Evolutionary conservation across 1,140 invertebrate genomes (phyloP).

Genomic region (Rhyacophila brunnea): DNA sequence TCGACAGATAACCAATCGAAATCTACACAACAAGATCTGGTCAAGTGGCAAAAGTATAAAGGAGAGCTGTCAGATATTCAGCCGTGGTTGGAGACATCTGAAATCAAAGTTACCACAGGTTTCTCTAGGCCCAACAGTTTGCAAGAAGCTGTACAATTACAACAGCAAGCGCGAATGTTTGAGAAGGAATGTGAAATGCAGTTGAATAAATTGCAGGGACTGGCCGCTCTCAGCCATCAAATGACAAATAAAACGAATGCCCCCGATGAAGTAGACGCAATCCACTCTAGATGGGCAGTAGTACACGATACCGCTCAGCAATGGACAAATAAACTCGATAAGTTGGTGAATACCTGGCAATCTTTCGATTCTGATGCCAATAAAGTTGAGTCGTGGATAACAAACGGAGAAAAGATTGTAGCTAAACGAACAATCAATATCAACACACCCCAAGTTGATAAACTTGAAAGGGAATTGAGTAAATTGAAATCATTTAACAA

Average conservation of each 20-base stretch:
- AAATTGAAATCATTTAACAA: constrained; percentile 76
- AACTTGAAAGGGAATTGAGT: constrained; percentile 69
- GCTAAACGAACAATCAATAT: constrained; percentile 57
- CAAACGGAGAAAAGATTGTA: constrained; percentile 62
- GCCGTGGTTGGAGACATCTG: constrained; percentile 85
- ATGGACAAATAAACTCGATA: constrained; percentile 73
- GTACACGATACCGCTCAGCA: constrained; percentile 73
- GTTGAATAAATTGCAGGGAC: constrained; percentile 68
- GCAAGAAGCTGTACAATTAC: constrained; percentile 74
- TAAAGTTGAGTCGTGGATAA: constrained; percentile 73
- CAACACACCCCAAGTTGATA: constrained; percentile 66
- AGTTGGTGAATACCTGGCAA: constrained; percentile 77
- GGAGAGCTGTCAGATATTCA: constrained; percentile 73
- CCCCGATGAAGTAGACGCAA: constrained; percentile 78
- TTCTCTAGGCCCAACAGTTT: constrained; percentile 73
- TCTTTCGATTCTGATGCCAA: constrained; percentile 71
- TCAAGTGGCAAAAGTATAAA: constrained; percentile 85
- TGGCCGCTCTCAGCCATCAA: constrained; percentile 70
- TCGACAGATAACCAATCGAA: constrained; percentile 71
- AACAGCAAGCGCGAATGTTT: constrained; percentile 67
- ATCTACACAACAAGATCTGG: constrained; percentile 71
- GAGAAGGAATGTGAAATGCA: constrained; percentile 76
- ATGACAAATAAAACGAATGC: constrained; percentile 70
- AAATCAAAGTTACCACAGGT: constrained; percentile 71
- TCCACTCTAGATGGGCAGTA: constrained; percentile 74